A percentile compares a stretch with the other conserved stretches of the same genome.
These are phyloP conservation scores for Diploptera punctata DNA, from an alignment of 2,888 invertebrate species.

Conservation along the genomic window DNA sequence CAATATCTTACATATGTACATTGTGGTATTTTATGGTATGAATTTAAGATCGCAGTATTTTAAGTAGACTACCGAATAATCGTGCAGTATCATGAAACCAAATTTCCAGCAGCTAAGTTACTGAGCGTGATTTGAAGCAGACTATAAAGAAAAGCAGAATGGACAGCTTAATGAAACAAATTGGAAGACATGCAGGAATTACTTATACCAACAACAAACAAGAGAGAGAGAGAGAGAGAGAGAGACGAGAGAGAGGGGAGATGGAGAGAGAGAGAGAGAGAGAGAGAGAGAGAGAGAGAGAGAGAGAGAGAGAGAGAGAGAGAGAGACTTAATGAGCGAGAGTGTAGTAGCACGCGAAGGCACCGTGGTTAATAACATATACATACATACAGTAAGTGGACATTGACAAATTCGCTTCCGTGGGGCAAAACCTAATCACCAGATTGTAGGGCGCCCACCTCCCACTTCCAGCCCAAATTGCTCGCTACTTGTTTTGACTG, in stretches of 20 bases:
- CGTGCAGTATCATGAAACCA: too few species aligned
- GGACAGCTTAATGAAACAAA: conserved; percentile 29
- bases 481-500: conserved; percentile 22
- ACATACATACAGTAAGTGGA: conserved; percentile 37
- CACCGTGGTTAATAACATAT: neutral
- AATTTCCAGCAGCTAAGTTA: too few species aligned
- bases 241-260: too few species aligned
- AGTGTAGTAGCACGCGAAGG: neutral
- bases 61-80: too few species aligned
- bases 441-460: neutral
- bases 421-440: conserved; percentile 4
- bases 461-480: neutral
- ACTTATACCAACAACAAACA: too few species aligned
- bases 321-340: conserved; percentile 1
- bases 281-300: neutral
- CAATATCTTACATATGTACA: too few species aligned
- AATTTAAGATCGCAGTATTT: too few species aligned
- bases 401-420: conserved; percentile 42
- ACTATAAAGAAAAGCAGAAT: neutral
- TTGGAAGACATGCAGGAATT: conserved; percentile 26
- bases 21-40: too few species aligned
- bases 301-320: neutral
- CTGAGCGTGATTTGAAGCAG: too few species aligned
- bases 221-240: too few species aligned
- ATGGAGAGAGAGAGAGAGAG: too few species aligned